Evolutionary conservation across 1,140 invertebrate species (phyloP).

Genomic region (Drosophila punjabiensis): DNA sequence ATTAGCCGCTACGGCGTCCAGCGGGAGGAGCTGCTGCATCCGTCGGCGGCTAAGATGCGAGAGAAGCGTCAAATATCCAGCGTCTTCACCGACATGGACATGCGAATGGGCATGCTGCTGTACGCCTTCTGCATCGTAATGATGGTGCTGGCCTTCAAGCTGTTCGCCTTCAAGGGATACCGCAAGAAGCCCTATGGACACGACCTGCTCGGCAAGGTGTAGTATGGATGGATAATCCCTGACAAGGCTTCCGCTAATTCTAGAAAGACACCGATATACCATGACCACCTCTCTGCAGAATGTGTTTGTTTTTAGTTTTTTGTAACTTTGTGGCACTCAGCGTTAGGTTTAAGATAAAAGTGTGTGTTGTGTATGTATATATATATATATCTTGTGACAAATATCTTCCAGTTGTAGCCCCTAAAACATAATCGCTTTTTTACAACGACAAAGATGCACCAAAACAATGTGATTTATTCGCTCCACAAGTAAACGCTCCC

Average conservation of each 20-base stretch:
- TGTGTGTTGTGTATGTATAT: conserved; percentile 38
- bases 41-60: conserved; percentile 68
- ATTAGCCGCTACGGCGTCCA: conserved; percentile 86
- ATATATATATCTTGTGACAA: conserved; percentile 41
- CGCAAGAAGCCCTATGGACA: conserved; percentile 90
- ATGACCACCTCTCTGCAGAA: conserved; percentile 30
- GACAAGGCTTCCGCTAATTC: conserved; percentile 29
- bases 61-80: conserved; percentile 85
- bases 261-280: conserved; percentile 49
- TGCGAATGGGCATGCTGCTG: conserved; percentile 91
- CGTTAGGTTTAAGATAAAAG: conserved; percentile 67
- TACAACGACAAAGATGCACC: conserved; percentile 54
- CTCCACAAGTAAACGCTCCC: conserved; percentile 4
- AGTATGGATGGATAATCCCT: conserved; percentile 26
- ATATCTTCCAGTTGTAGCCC: conserved; percentile 68
- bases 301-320: conserved; percentile 37
- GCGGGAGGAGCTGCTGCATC: conserved; percentile 59
- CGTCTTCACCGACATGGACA: conserved; percentile 89
- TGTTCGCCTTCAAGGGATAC: conserved; percentile 90
- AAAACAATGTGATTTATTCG: conserved; percentile 28
- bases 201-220: conserved; percentile 88
- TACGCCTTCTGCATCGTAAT: conserved; percentile 90
- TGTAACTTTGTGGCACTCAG: conserved; percentile 40
- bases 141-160: conserved; percentile 91
- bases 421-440: conserved; percentile 57